Conservation (phyloP, 2,113 vertebrate genomes). For the Bambusicola thoracicus region DNA sequence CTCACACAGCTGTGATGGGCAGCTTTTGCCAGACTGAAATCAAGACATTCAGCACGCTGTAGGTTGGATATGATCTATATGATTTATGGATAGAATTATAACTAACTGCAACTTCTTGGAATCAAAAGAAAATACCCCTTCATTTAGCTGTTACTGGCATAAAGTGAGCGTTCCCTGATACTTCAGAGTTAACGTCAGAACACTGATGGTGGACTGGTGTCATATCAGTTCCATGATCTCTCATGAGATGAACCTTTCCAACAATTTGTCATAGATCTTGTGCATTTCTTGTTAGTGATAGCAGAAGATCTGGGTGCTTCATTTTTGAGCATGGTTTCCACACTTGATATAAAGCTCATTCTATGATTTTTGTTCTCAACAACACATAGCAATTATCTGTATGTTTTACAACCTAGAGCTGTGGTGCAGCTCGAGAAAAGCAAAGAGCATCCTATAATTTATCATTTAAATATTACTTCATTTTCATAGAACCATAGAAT, state of each 20-base stretch:
- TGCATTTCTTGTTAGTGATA: neutral
- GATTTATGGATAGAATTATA: neutral
- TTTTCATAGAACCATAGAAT: neutral
- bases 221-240: neutral
- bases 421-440: neutral
- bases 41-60: neutral
- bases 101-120: neutral
- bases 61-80: neutral
- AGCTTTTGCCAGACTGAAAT: neutral
- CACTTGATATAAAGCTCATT: neutral
- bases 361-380: neutral
- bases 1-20: neutral
- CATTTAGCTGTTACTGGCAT: neutral
- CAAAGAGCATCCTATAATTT: neutral
- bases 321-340: neutral
- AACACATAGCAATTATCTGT: neutral
- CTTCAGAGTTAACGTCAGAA: neutral
- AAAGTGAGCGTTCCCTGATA: neutral
- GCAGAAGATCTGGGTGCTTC: neutral
- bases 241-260: neutral
- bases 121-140: neutral
- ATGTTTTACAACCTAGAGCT: constrained; percentile 5
- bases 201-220: neutral
- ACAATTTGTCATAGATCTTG: neutral
- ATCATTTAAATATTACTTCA: constrained; percentile 29